These are phyloP conservation scores for Xiphophorus birchmanni DNA, from an alignment of 2,797 vertebrate species.

Conservation along the genomic window DNA sequence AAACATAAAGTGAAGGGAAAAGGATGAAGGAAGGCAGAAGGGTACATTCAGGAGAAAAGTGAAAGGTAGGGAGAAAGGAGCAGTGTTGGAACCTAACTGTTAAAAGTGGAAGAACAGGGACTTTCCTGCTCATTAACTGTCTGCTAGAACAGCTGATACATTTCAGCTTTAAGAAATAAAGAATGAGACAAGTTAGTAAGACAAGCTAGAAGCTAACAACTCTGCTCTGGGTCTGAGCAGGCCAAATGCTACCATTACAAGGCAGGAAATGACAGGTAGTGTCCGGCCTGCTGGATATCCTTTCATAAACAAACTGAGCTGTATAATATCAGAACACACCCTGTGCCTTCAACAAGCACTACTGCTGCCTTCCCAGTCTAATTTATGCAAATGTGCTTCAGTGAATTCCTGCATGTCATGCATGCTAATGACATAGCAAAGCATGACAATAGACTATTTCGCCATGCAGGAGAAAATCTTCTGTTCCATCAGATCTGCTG, in stretches of 20 bases:
- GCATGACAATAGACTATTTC: constrained; percentile 61
- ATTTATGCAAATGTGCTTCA: constrained; percentile 74
- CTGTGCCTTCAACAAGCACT: constrained; percentile 9
- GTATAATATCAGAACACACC: constrained; percentile 27
- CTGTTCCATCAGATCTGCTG: constrained; percentile 65
- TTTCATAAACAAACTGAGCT: constrained; percentile 63
- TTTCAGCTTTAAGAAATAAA: constrained; percentile 90
- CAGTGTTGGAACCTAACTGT: constrained; percentile 78
- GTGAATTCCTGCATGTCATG: constrained; percentile 77
- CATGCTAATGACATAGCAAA: constrained; percentile 72
- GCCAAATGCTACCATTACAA: constrained; percentile 84
- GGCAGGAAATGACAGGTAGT: constrained; percentile 70
- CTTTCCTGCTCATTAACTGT: constrained; percentile 88
- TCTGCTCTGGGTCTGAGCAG: constrained; percentile 76
- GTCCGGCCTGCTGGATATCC: constrained; percentile 71
- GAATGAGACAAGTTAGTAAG: constrained; percentile 84
- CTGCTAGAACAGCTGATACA: constrained; percentile 87
- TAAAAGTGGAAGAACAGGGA: constrained; percentile 80
- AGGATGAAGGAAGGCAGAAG: constrained; percentile 5
- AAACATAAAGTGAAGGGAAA: constrained; percentile 78
- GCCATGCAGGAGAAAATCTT: constrained; percentile 30
- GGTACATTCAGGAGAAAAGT: constrained; percentile 58
- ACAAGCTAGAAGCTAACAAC: constrained; percentile 51
- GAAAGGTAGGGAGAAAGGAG: constrained; percentile 44
- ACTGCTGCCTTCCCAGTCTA: constrained; percentile 59